Evolutionary conservation across 2,888 invertebrate species (phyloP), one percentile per base, ranked within the genome.

Genomic region (Cerceris ruficornis): DNA sequence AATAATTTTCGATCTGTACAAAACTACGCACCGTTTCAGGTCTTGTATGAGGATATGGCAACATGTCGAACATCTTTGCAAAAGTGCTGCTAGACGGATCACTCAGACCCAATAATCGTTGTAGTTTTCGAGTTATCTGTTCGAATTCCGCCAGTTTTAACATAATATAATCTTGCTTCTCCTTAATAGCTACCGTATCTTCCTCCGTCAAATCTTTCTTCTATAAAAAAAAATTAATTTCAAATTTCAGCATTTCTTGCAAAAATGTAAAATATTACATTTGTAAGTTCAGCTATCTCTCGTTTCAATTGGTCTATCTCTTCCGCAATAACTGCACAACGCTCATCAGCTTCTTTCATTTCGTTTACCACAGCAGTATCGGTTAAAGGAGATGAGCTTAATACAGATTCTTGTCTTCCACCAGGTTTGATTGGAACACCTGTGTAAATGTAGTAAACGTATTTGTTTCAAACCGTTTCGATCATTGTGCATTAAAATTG

Each of bases 141-240:
- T 95, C 95, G 76, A 95, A 94, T 54, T 95, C 93, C 17, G 93
- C 93, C 93, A 95, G 93, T 87, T 95, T 95, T 4, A 93, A 92
- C 66, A 94, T 93, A 0, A 95, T 91, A 71, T 94, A 89, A 41
- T 93, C 93, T 82, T 95, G 95, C 64, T 95, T 93, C 50, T 94
- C 93, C 43, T 94, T 94, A 9, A 95, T 89, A 80, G 93, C 93
- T 69, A 91, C 92, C 0, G 94, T 93, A 84, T 96, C 95, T 0
- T 92, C 92, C 58, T 95, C 94, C 0, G 94, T 94, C 86, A 95
- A 92, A 66, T 93, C 92, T 5, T 93, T 86, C 92, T 95, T 95
- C 94, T 95, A 11, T 6, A 59, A 54, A 68, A 49, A 57, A 4
- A 57, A 17, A 58, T 62, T 55, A 46, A 13, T 8, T 17, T 58